Base-by-base conservation (phyloP, 2,797 vertebrate species). In the Thunnus albacares region DNA sequence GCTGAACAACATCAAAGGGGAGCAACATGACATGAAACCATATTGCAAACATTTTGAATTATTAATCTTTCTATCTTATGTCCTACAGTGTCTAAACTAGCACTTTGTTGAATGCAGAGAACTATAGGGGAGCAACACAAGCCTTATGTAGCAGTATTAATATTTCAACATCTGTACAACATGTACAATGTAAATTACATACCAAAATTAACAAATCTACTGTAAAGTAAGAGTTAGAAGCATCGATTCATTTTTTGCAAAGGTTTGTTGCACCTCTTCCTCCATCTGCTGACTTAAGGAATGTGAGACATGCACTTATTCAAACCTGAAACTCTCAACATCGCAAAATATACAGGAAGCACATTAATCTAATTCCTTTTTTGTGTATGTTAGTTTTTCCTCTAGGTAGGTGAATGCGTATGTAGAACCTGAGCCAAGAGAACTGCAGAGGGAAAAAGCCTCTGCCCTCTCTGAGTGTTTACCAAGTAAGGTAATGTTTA, bases 401-500 rank as follows among this genome's bases (percentile, higher is more conserved):
- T 78, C 79, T 70, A 69, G 75, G 87, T 88, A 80, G 78, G 63
- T 90, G 79, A 85, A 72, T 79, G 78, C 20, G 56, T 71, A 22
- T 81, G 76, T 5, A 84, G 66, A 88, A 60, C 55, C 41, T 56
- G 70, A 83, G 91, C 90, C 89, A 92, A 85, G 84, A 86, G 67
- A 78, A 74, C 58, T 76, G 84, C 59, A 51, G 80, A 80, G 49
- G 58, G 66, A 80, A 83, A 72, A 78, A 22, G 71, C 58, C 13
- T 57, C 67, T 87, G 68, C 67, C 53, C 81, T 80, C 74, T 66
- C 49, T n/a, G 28, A 76, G 80, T 80, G 88, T 84, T 90, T 83
- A 90, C 94, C 94, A 95, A 94, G 93, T 95, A 94, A 94, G 94
- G 93, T 86, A 90, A 93, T 94, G 93, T 94, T 95, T 93, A 90